Percentiles rank a stretch among this genome's conserved stretches.
Evolutionary conservation across 1,140 invertebrate genomes (phyloP).

Genomic region (Mizuhopecten yessoensis): DNA sequence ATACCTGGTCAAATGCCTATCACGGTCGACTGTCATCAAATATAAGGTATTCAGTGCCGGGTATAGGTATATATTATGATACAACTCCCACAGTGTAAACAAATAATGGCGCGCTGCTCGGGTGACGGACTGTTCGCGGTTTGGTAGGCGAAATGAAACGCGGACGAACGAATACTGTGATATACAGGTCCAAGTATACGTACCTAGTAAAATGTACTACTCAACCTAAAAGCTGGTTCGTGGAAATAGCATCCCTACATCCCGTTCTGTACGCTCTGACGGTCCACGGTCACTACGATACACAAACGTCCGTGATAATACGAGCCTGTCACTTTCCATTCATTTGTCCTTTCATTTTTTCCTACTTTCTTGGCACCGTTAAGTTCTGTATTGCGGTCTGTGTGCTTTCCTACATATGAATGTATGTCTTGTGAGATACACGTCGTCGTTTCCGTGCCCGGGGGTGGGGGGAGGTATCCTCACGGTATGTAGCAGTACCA

Average conservation of each 20-base stretch:
- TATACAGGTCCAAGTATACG: neutral
- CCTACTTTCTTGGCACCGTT: too few species aligned
- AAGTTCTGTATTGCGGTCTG: neutral
- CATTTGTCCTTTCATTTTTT: neutral
- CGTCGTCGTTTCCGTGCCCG: neutral
- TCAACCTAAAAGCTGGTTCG: too few species aligned
- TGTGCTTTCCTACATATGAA: neutral
- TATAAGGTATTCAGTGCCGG: neutral
- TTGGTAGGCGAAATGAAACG: neutral
- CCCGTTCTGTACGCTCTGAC: too few species aligned
- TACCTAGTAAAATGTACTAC: too few species aligned
- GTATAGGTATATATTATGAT: constrained; percentile 26
- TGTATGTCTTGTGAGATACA: neutral
- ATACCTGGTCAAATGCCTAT: constrained; percentile 16
- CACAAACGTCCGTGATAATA: neutral
- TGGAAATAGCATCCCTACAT: too few species aligned
- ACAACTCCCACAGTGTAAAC: constrained; percentile 1
- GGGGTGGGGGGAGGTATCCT: neutral
- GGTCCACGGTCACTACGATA: neutral
- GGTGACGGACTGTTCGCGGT: neutral
- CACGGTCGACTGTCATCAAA: constrained; percentile 23
- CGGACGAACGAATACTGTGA: neutral
- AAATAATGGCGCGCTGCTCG: neutral
- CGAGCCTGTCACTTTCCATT: constrained; percentile 5
- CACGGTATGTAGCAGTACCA: neutral